Base-by-base conservation (phyloP, 2,888 invertebrate species). In the Aphidius colemani region DNA sequence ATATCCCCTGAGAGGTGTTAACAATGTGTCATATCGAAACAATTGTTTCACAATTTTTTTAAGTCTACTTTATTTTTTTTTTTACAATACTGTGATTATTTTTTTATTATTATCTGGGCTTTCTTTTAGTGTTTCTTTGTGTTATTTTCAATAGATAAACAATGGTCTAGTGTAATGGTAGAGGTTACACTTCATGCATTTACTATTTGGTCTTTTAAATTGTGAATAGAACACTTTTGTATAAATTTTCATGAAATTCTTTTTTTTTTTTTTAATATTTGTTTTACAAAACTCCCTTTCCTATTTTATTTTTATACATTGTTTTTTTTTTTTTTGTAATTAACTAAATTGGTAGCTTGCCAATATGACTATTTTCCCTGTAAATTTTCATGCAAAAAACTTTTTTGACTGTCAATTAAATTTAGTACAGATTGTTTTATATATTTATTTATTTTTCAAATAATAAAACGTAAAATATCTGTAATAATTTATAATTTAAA, bases 1-100 rank as follows among this genome's bases (percentile, higher is more conserved):
- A 30, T 4, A 30, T 30, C 30, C 30, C 46, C 51, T 50, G 51
- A 50, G 57, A 63, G 13, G 48, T 56, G 63, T 58, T 63, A 63
- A 63, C 63, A 63, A 63, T 55, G 46, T 51, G 55, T 59, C 49
- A 55, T 53, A 50, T 49, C 49, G 59, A 59, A 49, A 64, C 63
- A 59, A 59, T 64, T 53, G 59, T 59, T 64, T 64, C 5, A 30
- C 30, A 30, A 13, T 13, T 13, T 13, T 13, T 13, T 13, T 13
- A 13, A 30, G 30, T 30, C 2, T 30, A 30, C 4, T 4, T 30
- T n/a, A n/a, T n/a, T 30, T 30, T 30, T 30, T 30, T 2, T 30
- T 30, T 4, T 30, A 30, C 30, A 30, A 30, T 30, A 30, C 30
- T 30, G 30, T 30, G 63, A 53, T 48, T 39, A n/a, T 45, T 53